These are phyloP conservation scores for Patella pellucida DNA, from an alignment of 2,888 invertebrate species.

Conservation along the genomic window DNA sequence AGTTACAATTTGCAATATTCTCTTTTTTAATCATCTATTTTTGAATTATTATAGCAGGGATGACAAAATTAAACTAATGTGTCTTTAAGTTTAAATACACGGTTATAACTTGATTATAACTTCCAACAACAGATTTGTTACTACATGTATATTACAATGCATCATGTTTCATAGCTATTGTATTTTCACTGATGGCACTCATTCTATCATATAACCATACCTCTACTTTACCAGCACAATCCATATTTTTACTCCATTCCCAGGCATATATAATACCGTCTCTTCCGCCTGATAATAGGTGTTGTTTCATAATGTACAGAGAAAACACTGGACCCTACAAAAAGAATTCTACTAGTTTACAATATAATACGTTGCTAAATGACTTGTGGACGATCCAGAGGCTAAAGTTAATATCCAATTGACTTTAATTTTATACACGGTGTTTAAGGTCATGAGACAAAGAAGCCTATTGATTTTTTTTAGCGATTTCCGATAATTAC, in stretches of 20 bases:
- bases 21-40: too few relatives aligned
- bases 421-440: too few relatives aligned
- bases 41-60: too few relatives aligned
- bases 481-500: too few relatives aligned
- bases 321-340: constrained; percentile 64
- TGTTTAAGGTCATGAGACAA: too few relatives aligned
- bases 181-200: background rate
- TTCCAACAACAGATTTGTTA: background rate
- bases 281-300: constrained; percentile 61
- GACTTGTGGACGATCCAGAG: too few relatives aligned
- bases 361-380: background rate
- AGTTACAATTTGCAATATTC: too few relatives aligned
- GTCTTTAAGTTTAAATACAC: constrained; percentile 9
- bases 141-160: background rate
- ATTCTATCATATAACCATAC: constrained; percentile 32
- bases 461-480: too few relatives aligned
- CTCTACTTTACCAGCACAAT: constrained; percentile 49
- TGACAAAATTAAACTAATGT: too few relatives aligned
- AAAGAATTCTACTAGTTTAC: background rate
- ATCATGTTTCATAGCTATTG: too few relatives aligned
- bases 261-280: constrained; percentile 60
- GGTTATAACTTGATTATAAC: background rate
- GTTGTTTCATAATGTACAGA: constrained; percentile 43
- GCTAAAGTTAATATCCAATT: too few relatives aligned
- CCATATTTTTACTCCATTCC: constrained; percentile 63